Evolutionary conservation across 2,113 vertebrate species (phyloP).

Genomic region (Rhinolophus ferrumequinum): DNA sequence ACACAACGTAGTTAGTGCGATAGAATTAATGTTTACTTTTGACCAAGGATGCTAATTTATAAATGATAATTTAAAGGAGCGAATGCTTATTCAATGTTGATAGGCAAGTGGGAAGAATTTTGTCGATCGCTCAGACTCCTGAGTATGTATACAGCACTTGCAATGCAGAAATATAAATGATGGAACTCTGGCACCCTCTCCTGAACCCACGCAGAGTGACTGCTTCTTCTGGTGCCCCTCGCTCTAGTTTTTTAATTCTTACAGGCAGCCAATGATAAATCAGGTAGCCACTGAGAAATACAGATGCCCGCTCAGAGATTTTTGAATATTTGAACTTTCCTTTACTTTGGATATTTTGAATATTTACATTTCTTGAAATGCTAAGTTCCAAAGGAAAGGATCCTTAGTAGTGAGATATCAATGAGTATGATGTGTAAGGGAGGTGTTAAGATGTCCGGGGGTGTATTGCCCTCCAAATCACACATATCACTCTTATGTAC

Average conservation of each 20-base stretch:
- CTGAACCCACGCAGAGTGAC: neutral
- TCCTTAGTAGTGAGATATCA: neutral
- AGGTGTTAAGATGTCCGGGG: neutral
- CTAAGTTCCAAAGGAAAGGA: neutral
- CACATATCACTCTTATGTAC: neutral
- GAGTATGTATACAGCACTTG: neutral
- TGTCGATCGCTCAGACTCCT: neutral
- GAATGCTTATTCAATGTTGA: neutral
- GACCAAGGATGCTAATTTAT: neutral
- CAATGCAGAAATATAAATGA: neutral
- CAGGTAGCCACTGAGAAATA: neutral
- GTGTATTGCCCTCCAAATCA: neutral
- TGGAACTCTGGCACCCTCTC: neutral
- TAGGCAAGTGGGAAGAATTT: neutral
- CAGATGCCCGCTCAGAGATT: neutral
- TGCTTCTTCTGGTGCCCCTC: neutral
- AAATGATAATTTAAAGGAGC: neutral
- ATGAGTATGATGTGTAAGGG: no score
- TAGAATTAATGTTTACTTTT: neutral
- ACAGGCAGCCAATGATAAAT: neutral
- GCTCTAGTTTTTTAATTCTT: neutral
- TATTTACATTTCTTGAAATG: slow-evolving; percentile 1
- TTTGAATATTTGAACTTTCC: neutral
- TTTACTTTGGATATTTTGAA: neutral
- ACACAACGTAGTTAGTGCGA: neutral